Evolutionary conservation across 2,888 invertebrate genomes (phyloP).

Genomic region (Blomia tropicalis): DNA sequence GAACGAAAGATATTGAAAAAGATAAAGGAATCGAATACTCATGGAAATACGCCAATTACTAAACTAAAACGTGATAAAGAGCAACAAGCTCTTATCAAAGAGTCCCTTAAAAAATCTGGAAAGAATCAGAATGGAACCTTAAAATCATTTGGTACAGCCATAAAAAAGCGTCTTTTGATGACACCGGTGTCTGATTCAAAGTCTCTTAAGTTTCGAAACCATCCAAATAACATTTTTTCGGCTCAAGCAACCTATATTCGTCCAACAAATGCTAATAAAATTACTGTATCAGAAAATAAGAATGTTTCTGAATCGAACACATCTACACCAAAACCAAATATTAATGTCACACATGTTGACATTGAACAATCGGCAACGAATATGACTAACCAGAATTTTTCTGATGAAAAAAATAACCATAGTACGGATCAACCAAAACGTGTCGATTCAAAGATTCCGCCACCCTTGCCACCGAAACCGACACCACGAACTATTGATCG

Average conservation of each 20-base stretch:
- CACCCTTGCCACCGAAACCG: constrained; percentile 4
- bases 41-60: not conserved
- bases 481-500: not conserved
- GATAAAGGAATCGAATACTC: not conserved
- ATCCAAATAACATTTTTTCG: not conserved
- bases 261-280: not conserved
- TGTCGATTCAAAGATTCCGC: not conserved
- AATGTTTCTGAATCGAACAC: not conserved
- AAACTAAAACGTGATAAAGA: not conserved
- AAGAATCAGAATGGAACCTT: not conserved
- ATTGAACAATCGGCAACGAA: not conserved
- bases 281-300: not conserved
- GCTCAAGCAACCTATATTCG: not conserved
- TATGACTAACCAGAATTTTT: not conserved
- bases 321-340: not conserved
- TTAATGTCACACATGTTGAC: not conserved
- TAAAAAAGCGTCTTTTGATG: not conserved
- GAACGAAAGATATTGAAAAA: too few relatives aligned
- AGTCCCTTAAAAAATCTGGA: not conserved
- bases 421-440: not conserved
- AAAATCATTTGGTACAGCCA: not conserved
- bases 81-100: not conserved
- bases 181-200: not conserved
- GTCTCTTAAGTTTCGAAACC: not conserved
- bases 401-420: not conserved